Percentiles rank a stretch among this genome's conserved stretches.
These are phyloP conservation scores for Mimas tiliae DNA, from an alignment of 2,888 invertebrate genomes.

Conservation along the genomic window DNA sequence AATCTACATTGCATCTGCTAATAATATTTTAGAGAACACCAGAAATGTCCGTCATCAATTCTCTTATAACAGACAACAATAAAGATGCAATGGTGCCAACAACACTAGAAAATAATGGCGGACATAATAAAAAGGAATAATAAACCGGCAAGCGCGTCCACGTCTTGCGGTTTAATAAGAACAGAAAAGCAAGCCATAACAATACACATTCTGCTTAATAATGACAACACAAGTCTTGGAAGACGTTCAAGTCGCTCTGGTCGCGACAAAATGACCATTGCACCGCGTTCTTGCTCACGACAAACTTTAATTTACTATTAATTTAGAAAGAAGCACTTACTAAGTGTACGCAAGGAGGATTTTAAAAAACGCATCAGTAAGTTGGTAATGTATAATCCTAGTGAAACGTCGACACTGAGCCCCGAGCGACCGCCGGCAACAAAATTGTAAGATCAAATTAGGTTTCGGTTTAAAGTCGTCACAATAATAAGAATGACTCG, in stretches of 20 bases:
- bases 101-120: slow-evolving; percentile 30
- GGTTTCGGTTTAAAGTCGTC: slow-evolving; percentile 65
- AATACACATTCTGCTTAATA: slow-evolving; percentile 72
- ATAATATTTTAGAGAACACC: background rate
- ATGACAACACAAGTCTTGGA: slow-evolving; percentile 69
- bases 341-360: slow-evolving; percentile 38
- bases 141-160: slow-evolving; percentile 32
- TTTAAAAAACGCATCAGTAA: slow-evolving; percentile 35
- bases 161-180: slow-evolving; percentile 54
- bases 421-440: slow-evolving; percentile 62
- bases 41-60: slow-evolving; percentile 2
- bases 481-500: slow-evolving; percentile 68
- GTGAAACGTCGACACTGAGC: slow-evolving; percentile 80
- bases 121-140: slow-evolving; percentile 31
- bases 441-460: slow-evolving; percentile 80
- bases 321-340: slow-evolving; percentile 40
- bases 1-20: background rate
- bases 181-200: slow-evolving; percentile 62
- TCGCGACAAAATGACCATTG: slow-evolving; percentile 71
- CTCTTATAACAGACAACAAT: slow-evolving; percentile 19
- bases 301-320: slow-evolving; percentile 39
- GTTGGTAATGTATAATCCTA: slow-evolving; percentile 67
- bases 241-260: slow-evolving; percentile 67
- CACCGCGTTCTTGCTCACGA: slow-evolving; percentile 55
- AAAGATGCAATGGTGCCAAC: slow-evolving; percentile 24